Evolutionary conservation across 1,140 invertebrate species (phyloP).

Genomic region (Drosophila tropicalis): DNA sequence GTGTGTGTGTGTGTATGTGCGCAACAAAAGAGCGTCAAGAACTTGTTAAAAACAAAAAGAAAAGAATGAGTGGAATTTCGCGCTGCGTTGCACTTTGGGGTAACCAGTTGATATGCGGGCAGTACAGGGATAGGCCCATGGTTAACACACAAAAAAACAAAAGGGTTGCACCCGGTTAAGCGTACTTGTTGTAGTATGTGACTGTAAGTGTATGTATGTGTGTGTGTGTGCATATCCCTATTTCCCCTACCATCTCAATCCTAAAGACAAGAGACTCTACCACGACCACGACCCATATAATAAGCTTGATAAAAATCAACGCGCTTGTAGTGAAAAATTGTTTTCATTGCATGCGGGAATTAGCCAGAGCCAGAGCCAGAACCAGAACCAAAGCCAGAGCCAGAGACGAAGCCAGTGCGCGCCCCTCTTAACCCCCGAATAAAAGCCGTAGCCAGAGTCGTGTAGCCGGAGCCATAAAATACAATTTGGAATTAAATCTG

Average conservation of each 20-base stretch:
- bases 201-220: slow-evolving; percentile 23
- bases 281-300: slow-evolving; percentile 63
- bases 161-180: slow-evolving; percentile 18
- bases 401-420: background rate
- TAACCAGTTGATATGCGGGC: slow-evolving; percentile 21
- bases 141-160: slow-evolving; percentile 12
- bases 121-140: slow-evolving; percentile 15
- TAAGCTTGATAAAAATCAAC: slow-evolving; percentile 77
- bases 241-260: slow-evolving; percentile 29
- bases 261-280: slow-evolving; percentile 11
- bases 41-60: slow-evolving; percentile 62
- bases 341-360: slow-evolving; percentile 72
- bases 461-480: slow-evolving; percentile 51
- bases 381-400: background rate
- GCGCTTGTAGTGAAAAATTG: slow-evolving; percentile 57
- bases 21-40: slow-evolving; percentile 69
- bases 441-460: slow-evolving; percentile 15
- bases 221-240: slow-evolving; percentile 16
- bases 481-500: slow-evolving; percentile 72
- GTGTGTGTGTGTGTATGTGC: slow-evolving; percentile 1
- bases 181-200: background rate
- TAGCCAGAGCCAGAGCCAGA: slow-evolving; percentile 37
- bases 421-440: background rate
- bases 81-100: slow-evolving; percentile 73
- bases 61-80: slow-evolving; percentile 75